These are phyloP conservation scores for Cladopsammia gracilis DNA, from an alignment of 64 coral and sea anemone genomes.

Conservation along the genomic window DNA sequence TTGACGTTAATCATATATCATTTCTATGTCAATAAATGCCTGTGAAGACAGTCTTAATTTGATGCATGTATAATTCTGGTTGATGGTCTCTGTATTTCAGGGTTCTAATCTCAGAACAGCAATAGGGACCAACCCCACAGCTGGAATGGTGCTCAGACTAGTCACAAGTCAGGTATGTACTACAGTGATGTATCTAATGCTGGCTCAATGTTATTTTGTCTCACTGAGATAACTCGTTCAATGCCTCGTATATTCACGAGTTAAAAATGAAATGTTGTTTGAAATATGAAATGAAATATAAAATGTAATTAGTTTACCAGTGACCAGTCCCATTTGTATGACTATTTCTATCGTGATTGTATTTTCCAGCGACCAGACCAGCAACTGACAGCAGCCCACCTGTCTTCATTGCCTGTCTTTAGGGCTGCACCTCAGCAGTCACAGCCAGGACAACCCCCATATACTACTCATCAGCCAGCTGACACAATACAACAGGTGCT, in stretches of 20 bases:
- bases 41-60: neutral
- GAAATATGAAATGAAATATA: no score
- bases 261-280: no score
- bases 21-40: no score
- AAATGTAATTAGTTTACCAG: no score
- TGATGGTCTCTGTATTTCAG: neutral
- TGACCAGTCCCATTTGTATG: no score
- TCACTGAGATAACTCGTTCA: no score
- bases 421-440: neutral
- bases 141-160: conserved; percentile 57
- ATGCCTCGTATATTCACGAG: no score
- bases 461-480: neutral
- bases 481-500: neutral
- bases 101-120: conserved; percentile 40
- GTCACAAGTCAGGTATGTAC: conserved; percentile 38
- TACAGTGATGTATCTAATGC: no score
- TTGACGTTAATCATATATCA: no score
- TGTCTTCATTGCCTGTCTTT: conserved; percentile 50
- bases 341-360: no score
- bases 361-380: conserved; percentile 48
- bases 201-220: no score
- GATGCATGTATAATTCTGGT: neutral
- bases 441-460: neutral
- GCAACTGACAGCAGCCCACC: conserved; percentile 20
- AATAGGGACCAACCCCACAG: neutral